Evolutionary conservation across 1,140 invertebrate species (phyloP).

Genomic region (Drosophila triauraria): DNA sequence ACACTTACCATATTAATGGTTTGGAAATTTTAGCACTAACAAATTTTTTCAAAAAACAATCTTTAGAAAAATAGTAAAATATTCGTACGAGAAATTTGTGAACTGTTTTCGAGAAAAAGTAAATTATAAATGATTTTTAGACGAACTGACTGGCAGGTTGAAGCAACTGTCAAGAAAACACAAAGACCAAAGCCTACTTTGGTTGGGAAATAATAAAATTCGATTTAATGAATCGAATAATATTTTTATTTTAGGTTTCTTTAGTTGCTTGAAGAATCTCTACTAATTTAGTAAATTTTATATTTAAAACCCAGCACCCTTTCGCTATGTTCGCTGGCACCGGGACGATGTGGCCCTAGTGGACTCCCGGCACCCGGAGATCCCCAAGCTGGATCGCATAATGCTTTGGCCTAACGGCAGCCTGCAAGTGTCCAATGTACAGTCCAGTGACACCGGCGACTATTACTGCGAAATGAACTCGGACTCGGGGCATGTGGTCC

Average conservation of each 20-base stretch:
- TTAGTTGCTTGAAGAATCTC: no score
- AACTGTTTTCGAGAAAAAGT: no score
- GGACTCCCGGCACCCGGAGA: conserved; percentile 87
- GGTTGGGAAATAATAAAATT: no score
- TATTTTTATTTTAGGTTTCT: background rate
- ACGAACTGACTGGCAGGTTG: no score
- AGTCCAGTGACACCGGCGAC: conserved; percentile 89
- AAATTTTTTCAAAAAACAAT: no score
- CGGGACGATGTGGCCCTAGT: conserved; percentile 87
- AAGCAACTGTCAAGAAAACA: no score
- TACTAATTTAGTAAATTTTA: background rate
- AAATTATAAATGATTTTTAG: no score
- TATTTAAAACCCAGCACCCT: conserved; percentile 47
- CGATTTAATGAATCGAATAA: background rate
- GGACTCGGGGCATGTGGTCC: conserved; percentile 87
- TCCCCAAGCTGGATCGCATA: conserved; percentile 86
- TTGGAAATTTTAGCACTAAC: no score
- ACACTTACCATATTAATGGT: no score
- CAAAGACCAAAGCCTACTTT: no score
- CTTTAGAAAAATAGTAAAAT: no score
- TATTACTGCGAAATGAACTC: conserved; percentile 89
- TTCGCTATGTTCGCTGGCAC: conserved; percentile 87
- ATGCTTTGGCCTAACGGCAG: conserved; percentile 90
- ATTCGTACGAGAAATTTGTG: no score
- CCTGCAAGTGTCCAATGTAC: conserved; percentile 88